Evolutionary conservation across 2,797 vertebrate species (phyloP).

Genomic region (Natrix natrix): DNA sequence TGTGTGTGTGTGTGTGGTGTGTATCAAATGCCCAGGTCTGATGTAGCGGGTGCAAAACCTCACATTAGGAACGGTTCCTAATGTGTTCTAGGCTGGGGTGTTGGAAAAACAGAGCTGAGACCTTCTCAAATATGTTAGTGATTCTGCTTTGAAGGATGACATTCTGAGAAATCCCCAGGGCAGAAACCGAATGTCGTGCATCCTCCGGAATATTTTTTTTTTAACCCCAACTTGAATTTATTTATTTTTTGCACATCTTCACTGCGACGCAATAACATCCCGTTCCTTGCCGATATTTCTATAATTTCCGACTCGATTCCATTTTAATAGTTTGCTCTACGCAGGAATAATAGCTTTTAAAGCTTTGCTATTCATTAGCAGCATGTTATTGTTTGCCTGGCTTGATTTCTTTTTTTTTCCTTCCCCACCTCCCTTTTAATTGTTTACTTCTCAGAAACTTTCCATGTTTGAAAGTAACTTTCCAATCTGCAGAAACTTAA

Average conservation of each 20-base stretch:
- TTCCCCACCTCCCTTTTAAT: not conserved
- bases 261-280: not conserved
- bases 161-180: not conserved
- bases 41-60: not conserved
- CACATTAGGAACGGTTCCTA: not conserved
- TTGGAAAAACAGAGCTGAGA: not conserved
- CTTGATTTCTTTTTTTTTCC: not conserved
- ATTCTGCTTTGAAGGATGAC: not conserved
- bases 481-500: not conserved
- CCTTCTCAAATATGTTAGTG: not conserved
- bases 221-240: not conserved
- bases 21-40: too few relatives aligned
- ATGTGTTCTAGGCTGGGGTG: not conserved
- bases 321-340: not conserved
- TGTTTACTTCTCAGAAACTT: not conserved
- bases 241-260: not conserved
- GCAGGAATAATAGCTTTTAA: not conserved
- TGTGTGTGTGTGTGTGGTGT: too few relatives aligned
- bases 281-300: not conserved
- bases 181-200: not conserved
- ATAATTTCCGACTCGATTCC: not conserved
- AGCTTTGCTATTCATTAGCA: not conserved
- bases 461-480: not conserved
- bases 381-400: not conserved
- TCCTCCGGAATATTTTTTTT: not conserved